Evolutionary conservation across 2,888 invertebrate genomes (phyloP).

Genomic region (Fragum sueziense): DNA sequence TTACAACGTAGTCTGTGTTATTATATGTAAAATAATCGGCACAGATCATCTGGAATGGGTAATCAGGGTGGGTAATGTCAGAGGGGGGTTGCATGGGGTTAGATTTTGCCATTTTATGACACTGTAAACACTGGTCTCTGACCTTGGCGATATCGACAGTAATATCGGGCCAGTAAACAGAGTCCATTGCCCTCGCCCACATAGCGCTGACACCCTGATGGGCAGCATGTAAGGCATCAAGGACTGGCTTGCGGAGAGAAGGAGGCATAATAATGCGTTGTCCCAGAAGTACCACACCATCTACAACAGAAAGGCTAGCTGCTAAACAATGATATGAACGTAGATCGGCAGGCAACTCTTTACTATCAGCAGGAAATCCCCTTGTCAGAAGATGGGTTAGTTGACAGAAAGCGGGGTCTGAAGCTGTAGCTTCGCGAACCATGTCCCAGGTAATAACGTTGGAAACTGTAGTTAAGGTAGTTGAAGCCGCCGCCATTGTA

Average conservation of each 20-base stretch:
- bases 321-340: too few relatives aligned
- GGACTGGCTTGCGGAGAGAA: slow-evolving; percentile 30
- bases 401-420: slow-evolving; percentile 44
- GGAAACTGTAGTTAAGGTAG: too few relatives aligned
- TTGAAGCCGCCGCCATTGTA: too few relatives aligned
- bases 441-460: too few relatives aligned
- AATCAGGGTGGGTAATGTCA: slow-evolving; percentile 42
- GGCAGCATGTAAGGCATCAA: slow-evolving; percentile 49
- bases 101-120: slow-evolving; percentile 61
- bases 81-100: slow-evolving; percentile 61
- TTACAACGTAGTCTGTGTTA: slow-evolving; percentile 56
- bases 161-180: slow-evolving; percentile 52
- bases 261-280: too few relatives aligned
- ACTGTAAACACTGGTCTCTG: slow-evolving; percentile 46
- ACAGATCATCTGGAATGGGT: slow-evolving; percentile 60
- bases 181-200: slow-evolving; percentile 48
- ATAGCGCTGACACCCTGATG: too few relatives aligned
- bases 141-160: slow-evolving; percentile 38
- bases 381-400: too few relatives aligned
- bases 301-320: too few relatives aligned
- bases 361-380: slow-evolving; percentile 34
- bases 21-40: slow-evolving; percentile 44
- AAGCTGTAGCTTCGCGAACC: too few relatives aligned
- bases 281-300: too few relatives aligned
- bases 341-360: too few relatives aligned